Evolutionary conservation across 2,888 invertebrate species (phyloP), one percentile per base, ranked within the genome.

Genomic region (Torymus aiolomorphi): DNA sequence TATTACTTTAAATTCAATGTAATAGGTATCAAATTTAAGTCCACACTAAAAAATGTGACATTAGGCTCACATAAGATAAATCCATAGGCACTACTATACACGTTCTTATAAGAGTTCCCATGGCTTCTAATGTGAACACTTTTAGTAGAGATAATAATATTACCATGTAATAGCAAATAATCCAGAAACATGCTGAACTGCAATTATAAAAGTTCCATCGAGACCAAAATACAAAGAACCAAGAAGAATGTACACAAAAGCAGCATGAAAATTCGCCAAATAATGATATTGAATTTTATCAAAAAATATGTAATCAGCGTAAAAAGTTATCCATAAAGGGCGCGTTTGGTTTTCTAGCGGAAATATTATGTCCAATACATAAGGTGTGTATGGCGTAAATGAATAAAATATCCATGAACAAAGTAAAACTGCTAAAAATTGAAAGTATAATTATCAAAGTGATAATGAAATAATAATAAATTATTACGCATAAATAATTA

Each of bases 161-260:
- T 57, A 74, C 74, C 74, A 42, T 16, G 54, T 65, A 14, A 75
- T 52, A 11, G 57, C 75, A 59, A 75, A 75, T 20, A 75, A 59
- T 67, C 66, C 75, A 49, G 65, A 66, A 0, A 49, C n/a, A 51
- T 75, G 75, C 14, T 75, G 59, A 24, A 75, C 59, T n/a, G 59
- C 51, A 31, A 56, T 10, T 0, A 75, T 18, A 5, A 24, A 66
- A 5, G 59, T 24, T 51, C 24, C 11, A 8, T 75, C 66, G 12
- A 66, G 13, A 10, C 75, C 66, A 8, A 24, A 16, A n/a, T 51
- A 66, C 18, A 66, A 16, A 2, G n/a, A 59, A 0, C 11, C 8
- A 12, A 14, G 24, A 8, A 49, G 16, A 3, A 24, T 2, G 14
- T 75, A 67, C 1, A 63, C 66, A 14, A 56, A 11, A 14, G 12